Conservation (phyloP, 2,888 invertebrate species). For the Leistus spinibarbis region DNA sequence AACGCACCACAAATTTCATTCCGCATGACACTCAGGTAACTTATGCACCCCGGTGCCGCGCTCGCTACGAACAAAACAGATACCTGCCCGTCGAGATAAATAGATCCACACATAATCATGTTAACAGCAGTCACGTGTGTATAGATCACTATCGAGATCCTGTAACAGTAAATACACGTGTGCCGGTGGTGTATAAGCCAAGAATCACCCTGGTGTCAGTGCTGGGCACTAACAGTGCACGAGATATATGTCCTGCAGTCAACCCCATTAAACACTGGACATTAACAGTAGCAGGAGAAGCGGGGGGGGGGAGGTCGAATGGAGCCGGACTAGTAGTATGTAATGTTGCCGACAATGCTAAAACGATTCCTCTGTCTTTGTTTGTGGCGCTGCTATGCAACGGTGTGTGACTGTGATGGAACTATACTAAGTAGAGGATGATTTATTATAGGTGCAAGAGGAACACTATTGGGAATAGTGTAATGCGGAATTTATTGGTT, state of each 20-base stretch:
- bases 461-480: background rate
- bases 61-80: background rate
- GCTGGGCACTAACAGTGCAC: background rate
- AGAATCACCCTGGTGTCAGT: background rate
- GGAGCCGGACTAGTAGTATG: too few relatives aligned
- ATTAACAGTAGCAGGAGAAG: background rate
- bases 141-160: conserved; percentile 12
- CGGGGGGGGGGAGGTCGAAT: background rate
- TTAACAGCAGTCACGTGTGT: conserved; percentile 12
- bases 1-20: background rate
- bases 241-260: conserved; percentile 17
- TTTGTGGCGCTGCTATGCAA: background rate
- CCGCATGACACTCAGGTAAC: background rate
- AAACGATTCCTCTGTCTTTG: conserved; percentile 2
- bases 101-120: conserved; percentile 11
- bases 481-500: background rate
- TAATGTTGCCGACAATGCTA: conserved; percentile 13
- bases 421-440: background rate
- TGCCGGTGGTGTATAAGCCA: background rate
- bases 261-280: conserved; percentile 9
- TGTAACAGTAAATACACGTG: background rate
- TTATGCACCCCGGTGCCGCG: background rate
- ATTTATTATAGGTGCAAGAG: background rate
- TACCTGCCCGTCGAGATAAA: background rate
- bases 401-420: background rate